Evolutionary conservation across 1,140 invertebrate species (phyloP), one percentile per base, ranked within the genome.

Genomic region (Brachionus sp.): DNA sequence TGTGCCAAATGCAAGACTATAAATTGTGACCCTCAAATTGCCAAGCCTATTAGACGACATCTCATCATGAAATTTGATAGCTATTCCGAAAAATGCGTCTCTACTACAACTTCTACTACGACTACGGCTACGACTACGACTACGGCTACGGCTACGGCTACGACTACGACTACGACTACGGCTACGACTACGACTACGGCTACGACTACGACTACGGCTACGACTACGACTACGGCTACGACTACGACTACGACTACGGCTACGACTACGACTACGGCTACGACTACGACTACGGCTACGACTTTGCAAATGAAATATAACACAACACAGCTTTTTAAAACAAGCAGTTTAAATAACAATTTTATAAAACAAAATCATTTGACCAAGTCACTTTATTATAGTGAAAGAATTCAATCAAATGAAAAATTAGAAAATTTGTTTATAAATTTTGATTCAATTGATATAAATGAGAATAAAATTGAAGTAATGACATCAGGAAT

Each of bases 1-100:
- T 80, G 77, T 66, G 35, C 77, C 33, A 62, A 62, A 42, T 80
- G 77, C 23, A 80, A 80, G 29, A 80, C 50, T 19, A 37, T 80
- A 12, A 62, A 42, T 13, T 80, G 77, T 44, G 46, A 62, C 5
- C 10, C 9, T n/a, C 10, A 80, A 19, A 39, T 29, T 23, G 4
- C 57, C 3, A 25, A 25, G 13, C 57, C 77, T 12, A 62, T 80
- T 39, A 57, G 37, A 19, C 25, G 35, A 44, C 77, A 80, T 37
- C 23, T 75, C 25, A 13, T 37, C 13, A 33, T 66, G 10, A 66
- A 66, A 33, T 66, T 33, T 66, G 64, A 73, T 23, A 73, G 19
- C 37, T 73, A 68, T 68, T 35, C 12, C 13, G 25, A 68, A 9
- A 68, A 68, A 68, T 68, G 64, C 29, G 16, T 35, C 39, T n/a